Evolutionary conservation across 2,113 vertebrate species (phyloP).

Genomic region (Eurystomus gularis): DNA sequence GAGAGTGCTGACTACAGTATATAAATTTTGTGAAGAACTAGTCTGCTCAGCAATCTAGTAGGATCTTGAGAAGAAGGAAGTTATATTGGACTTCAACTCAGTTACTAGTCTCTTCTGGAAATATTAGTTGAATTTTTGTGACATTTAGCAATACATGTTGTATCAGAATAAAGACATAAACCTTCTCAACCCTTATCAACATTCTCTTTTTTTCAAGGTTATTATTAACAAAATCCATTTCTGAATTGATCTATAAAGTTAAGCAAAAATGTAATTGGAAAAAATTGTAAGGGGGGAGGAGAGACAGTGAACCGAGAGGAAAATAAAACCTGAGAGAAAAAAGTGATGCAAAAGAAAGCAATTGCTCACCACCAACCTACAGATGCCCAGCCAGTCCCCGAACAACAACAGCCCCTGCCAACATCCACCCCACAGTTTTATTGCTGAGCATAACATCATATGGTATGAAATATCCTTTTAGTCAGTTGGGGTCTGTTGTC

Average conservation of each 20-base stretch:
- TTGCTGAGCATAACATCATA: background rate
- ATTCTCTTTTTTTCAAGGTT: background rate
- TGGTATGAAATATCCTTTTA: background rate
- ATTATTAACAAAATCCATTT: background rate
- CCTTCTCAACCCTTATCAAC: background rate
- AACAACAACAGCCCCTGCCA: background rate
- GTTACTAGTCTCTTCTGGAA: background rate
- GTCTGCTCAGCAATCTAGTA: background rate
- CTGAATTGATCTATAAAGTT: background rate
- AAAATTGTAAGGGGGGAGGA: background rate
- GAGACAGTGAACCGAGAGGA: background rate
- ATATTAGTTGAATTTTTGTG: background rate
- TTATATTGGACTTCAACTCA: background rate
- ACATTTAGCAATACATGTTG: background rate
- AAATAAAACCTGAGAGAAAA: background rate
- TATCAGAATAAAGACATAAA: background rate
- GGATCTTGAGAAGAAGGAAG: background rate
- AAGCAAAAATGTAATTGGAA: background rate
- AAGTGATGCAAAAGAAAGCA: background rate
- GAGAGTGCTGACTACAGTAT: background rate
- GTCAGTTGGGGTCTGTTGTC: background rate
- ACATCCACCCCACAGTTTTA: background rate
- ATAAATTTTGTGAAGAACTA: too few relatives aligned
- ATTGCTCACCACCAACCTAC: background rate
- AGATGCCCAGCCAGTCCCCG: rapidly evolving